phyloP scores from a whole-genome alignment of 2,888 invertebrate genomes.

The Andrena fulva region DNA sequence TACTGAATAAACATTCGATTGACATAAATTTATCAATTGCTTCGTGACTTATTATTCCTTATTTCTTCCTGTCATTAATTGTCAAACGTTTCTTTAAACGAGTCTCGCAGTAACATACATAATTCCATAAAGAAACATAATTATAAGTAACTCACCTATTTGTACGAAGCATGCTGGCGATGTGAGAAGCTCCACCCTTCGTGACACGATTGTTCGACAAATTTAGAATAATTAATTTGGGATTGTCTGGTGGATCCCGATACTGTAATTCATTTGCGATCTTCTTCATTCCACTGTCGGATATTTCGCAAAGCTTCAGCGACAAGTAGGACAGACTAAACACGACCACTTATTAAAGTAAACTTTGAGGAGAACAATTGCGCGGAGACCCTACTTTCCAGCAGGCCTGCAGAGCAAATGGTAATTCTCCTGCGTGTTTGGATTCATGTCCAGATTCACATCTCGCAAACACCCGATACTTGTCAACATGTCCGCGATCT shows the following conservation, averaged over 20 bases:
- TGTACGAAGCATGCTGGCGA: constrained; percentile 80
- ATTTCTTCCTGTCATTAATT: too few relatives aligned
- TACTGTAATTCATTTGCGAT: constrained; percentile 76
- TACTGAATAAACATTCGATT: too few relatives aligned
- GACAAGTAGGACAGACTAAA: constrained; percentile 76
- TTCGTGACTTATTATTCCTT: too few relatives aligned
- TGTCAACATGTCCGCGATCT: constrained; percentile 74
- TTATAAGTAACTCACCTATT: constrained; percentile 65
- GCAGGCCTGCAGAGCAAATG: constrained; percentile 73
- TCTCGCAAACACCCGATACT: constrained; percentile 74
- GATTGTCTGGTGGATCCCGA: constrained; percentile 58
- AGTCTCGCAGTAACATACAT: too few relatives aligned
- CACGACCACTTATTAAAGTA: neutral
- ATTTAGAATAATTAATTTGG: constrained; percentile 78
- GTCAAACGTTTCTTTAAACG: too few relatives aligned
- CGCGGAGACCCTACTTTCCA: constrained; percentile 59
- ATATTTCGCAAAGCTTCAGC: constrained; percentile 80
- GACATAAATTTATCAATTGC: too few relatives aligned
- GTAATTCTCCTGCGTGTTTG: constrained; percentile 79
- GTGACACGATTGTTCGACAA: constrained; percentile 82
- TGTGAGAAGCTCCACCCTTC: constrained; percentile 76
- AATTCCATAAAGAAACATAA: neutral
- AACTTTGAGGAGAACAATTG: fast-evolving
- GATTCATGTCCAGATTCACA: constrained; percentile 82
- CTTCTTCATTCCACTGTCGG: constrained; percentile 73